phyloP scores from a whole-genome alignment of 2,113 vertebrate species.

The Progne subis region DNA sequence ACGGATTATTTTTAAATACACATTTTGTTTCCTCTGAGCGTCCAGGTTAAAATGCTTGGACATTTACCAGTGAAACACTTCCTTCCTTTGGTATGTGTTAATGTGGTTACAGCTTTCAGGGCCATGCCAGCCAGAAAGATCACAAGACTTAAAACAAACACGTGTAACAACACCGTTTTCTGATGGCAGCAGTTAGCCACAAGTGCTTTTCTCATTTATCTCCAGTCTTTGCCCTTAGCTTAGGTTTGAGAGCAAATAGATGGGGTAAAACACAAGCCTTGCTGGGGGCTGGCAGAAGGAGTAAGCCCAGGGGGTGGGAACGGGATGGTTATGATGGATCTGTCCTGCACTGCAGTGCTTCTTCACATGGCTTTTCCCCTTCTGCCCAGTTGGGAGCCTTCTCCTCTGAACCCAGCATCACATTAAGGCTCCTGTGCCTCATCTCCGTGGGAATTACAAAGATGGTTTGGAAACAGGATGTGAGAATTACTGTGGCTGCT shows the following conservation, averaged over 20 bases:
- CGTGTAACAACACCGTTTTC: background rate
- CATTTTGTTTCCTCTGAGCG: background rate
- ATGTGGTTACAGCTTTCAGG: conserved; percentile 5
- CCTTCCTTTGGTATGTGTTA: conserved; percentile 44
- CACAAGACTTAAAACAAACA: conserved; percentile 41
- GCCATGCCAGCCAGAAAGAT: conserved; percentile 31
- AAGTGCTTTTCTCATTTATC: background rate
- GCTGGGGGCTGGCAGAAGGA: background rate
- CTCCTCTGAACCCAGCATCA: background rate
- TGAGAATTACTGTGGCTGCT: background rate
- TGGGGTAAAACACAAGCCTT: background rate
- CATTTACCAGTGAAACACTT: conserved; percentile 48
- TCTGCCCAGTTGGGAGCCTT: background rate
- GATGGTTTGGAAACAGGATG: background rate
- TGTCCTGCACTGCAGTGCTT: rapidly evolving
- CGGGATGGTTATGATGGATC: background rate
- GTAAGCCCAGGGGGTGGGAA: background rate
- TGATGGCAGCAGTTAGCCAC: background rate
- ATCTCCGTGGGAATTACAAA: background rate
- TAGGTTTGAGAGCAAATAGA: background rate
- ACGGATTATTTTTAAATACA: conserved; percentile 5
- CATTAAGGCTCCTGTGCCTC: background rate
- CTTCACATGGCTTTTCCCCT: rapidly evolving
- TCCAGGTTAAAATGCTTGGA: conserved; percentile 57
- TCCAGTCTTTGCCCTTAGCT: background rate